Percentiles rank a stretch among this genome's conserved stretches.
Conservation (phyloP, 2,113 vertebrate species). For the Cacatua alba region DNA sequence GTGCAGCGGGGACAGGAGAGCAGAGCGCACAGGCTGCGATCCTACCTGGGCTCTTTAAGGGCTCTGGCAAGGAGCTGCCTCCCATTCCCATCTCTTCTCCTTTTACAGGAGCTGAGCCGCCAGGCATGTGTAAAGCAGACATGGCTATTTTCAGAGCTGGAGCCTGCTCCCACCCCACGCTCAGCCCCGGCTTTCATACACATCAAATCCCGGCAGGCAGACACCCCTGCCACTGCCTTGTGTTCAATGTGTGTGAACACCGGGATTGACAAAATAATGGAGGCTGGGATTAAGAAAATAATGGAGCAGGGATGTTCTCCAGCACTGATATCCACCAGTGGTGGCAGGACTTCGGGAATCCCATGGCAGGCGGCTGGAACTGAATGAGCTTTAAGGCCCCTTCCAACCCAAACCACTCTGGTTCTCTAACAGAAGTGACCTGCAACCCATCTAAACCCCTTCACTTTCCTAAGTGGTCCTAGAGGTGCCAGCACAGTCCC, state of each 20-base stretch:
- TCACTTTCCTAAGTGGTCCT: neutral
- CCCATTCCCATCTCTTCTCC: slow-evolving; percentile 14
- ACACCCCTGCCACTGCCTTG: neutral
- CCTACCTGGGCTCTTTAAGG: slow-evolving; percentile 1
- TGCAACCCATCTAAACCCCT: neutral
- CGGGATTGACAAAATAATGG: neutral
- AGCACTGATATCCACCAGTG: fast-evolving
- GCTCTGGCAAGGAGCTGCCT: neutral
- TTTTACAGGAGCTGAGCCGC: neutral
- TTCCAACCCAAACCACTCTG: too few species aligned
- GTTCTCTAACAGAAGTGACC: neutral
- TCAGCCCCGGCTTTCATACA: neutral
- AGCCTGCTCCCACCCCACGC: neutral
- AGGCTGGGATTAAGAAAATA: neutral
- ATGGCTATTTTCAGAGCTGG: neutral
- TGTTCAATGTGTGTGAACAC: neutral
- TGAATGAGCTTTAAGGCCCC: neutral
- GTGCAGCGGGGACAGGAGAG: neutral
- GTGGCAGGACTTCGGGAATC: neutral
- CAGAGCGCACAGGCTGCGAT: neutral
- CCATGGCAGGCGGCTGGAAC: fast-evolving
- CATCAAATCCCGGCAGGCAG: fast-evolving
- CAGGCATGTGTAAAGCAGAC: neutral
- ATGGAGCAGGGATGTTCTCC: neutral
- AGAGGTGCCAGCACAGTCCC: too few species aligned